Evolutionary conservation across 2,888 invertebrate species (phyloP).

Genomic region (Pterostichus madidus): DNA sequence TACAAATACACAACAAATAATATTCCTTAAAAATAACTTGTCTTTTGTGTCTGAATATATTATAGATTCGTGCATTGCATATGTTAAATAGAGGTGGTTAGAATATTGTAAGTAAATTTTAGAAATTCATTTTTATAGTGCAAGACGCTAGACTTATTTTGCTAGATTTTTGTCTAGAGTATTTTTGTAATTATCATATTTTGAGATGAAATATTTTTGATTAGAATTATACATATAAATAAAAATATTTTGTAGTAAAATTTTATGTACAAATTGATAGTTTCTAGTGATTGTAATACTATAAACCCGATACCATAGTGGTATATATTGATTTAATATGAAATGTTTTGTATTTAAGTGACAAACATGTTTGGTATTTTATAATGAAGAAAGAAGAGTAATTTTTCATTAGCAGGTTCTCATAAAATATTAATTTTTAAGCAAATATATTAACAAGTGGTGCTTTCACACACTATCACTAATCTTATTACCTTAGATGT

Average conservation of each 20-base stretch:
- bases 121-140: slow-evolving; percentile 43
- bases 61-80: slow-evolving; percentile 57
- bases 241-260: slow-evolving; percentile 11
- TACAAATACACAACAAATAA: neutral
- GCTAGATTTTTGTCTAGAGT: slow-evolving; percentile 58
- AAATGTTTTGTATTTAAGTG: neutral
- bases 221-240: slow-evolving; percentile 17
- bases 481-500: slow-evolving; percentile 41
- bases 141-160: slow-evolving; percentile 51
- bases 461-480: slow-evolving; percentile 63
- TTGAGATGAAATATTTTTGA: neutral
- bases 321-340: slow-evolving; percentile 1
- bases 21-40: slow-evolving; percentile 2
- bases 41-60: slow-evolving; percentile 30
- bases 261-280: slow-evolving; percentile 5
- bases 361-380: neutral
- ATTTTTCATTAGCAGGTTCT: neutral
- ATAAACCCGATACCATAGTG: slow-evolving; percentile 56
- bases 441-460: slow-evolving; percentile 52
- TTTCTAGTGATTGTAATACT: slow-evolving; percentile 38
- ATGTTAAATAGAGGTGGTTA: slow-evolving; percentile 52
- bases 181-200: slow-evolving; percentile 19
- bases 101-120: slow-evolving; percentile 52
- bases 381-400: neutral
- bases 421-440: slow-evolving; percentile 55